Evolutionary conservation across 2,888 invertebrate species (phyloP), one percentile per base, ranked within the genome.

Genomic region (Ceraclea dissimilis): DNA sequence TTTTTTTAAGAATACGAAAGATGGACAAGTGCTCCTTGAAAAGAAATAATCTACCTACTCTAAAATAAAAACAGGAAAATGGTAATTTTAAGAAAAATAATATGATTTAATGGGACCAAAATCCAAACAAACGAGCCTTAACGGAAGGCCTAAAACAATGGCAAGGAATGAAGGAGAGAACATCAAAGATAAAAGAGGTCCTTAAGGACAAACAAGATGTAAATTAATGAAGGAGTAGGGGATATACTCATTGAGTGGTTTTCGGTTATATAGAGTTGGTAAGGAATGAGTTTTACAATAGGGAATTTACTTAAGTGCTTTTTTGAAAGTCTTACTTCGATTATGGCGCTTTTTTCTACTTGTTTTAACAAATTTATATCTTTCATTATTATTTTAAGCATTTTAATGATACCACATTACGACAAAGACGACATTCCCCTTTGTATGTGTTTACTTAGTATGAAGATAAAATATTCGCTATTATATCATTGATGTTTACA

Each of bases 121-220:
- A 39, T 39, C 39, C 13, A 8, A 39, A 39, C 13, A 39, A 39
- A 39, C 39, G 39, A 39, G 39, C 39, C 39, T 39, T 39, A 39
- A 16, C 39, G 39, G 39, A 39, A 26, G 26, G 5, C 39, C 39
- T 39, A 13, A 39, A 39, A 39, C 39, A 39, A 39, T n/a, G 39
- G 39, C 39, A 16, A n/a, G 16, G 39, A 39, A 4, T 4, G 13
- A 39, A 13, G 39, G 13, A 13, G 13, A 13, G 13, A 39, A 5
- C 4, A 8, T 13, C 4, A 39, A 39, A 13, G 13, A 5, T 8
- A 39, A 39, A 16, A 5, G 39, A 39, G 39, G 39, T 39, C 39
- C 39, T 39, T 39, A 39, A 39, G 39, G 39, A 39, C 39, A 39
- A 39, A 39, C 39, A 39, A 39, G 39, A 39, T 39, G 39, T 39